These are phyloP conservation scores for Ramphastos sulfuratus DNA, from an alignment of 2,113 vertebrate genomes.

Conservation along the genomic window DNA sequence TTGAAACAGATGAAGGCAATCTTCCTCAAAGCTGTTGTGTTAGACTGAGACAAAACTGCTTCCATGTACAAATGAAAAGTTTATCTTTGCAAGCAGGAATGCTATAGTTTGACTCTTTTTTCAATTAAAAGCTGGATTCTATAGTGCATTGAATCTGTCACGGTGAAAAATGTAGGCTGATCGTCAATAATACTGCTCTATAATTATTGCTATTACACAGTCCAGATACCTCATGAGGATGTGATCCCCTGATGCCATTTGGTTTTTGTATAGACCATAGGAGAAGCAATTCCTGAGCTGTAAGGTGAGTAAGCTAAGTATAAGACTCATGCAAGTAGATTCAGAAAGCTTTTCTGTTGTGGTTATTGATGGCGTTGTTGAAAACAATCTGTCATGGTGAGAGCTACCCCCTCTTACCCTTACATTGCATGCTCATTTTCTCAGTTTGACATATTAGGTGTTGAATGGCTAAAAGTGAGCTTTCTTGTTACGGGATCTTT, in stretches of 20 bases:
- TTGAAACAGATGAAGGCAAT: conserved; percentile 47
- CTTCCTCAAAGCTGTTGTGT: conserved; percentile 39
- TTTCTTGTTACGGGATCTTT: conserved; percentile 11
- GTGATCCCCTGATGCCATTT: conserved; percentile 37
- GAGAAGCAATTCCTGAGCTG: conserved; percentile 23
- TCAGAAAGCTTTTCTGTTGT: conserved; percentile 48
- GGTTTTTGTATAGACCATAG: background rate
- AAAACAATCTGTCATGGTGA: conserved; percentile 40
- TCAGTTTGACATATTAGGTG: conserved; percentile 2
- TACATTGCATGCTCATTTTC: background rate
- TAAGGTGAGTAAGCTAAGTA: background rate
- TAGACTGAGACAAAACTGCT: conserved; percentile 44
- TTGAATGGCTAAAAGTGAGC: background rate
- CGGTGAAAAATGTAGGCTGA: conserved; percentile 60
- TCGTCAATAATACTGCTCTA: conserved; percentile 45
- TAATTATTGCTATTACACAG: conserved; percentile 63
- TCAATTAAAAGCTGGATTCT: conserved; percentile 65
- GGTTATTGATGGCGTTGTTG: conserved; percentile 30
- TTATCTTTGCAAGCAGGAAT: conserved; percentile 51
- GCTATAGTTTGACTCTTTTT: conserved; percentile 60
- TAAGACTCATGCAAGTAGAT: conserved; percentile 4
- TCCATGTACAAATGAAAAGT: conserved; percentile 43
- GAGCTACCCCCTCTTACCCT: conserved; percentile 18
- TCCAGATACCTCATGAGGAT: conserved; percentile 47
- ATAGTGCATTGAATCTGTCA: conserved; percentile 55